Evolutionary conservation across 1,140 invertebrate species (phyloP), one percentile per base, ranked within the genome.

Genomic region (Hylaeus anthracinus): DNA sequence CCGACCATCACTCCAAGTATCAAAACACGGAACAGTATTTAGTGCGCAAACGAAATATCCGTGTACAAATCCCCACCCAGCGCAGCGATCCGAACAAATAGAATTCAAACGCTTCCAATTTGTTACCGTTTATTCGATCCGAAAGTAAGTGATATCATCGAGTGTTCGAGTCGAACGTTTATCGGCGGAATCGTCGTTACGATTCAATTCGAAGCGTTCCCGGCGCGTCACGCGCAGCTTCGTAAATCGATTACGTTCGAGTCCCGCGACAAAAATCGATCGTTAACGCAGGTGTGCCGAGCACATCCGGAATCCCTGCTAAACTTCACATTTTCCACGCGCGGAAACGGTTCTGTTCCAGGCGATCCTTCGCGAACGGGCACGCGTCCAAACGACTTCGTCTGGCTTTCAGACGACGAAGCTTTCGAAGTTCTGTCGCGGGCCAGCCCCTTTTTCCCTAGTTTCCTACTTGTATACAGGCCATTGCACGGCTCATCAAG

Each of bases 361-460:
- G 14, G 41, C 48, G 48, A 15, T 37, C 51, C 65, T 26, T 15
- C 15, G 63, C 63, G 69, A 80, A 74, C 77, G 79, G 77, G 70
- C 76, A 70, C 58, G 43, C 43, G 43, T 80, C 78, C 77, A 80
- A 83, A 83, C 78, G 81, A 80, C 58, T 64, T 56, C 65, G 65
- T 9, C 67, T 64, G 15, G 37, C 71, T 74, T 72, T 65, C 58
- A 80, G 67, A 80, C 56, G 37, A 56, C n/a, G 51, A 51, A 8
- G 58, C 37, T 73, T 39, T 69, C 43, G 67, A 55, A 51, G 64
- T 80, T 60, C 53, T 51, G 48, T 51, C 63, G 53, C 26, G 26
- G 43, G 48, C 76, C 43, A 72, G 45, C 48, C 56, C 79, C 74
- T 70, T 64, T 15, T 39, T 14, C 1, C 8, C 75, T 37, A 45